phyloP scores from a whole-genome alignment of 2,888 invertebrate species.

The Aphrophora alni region DNA sequence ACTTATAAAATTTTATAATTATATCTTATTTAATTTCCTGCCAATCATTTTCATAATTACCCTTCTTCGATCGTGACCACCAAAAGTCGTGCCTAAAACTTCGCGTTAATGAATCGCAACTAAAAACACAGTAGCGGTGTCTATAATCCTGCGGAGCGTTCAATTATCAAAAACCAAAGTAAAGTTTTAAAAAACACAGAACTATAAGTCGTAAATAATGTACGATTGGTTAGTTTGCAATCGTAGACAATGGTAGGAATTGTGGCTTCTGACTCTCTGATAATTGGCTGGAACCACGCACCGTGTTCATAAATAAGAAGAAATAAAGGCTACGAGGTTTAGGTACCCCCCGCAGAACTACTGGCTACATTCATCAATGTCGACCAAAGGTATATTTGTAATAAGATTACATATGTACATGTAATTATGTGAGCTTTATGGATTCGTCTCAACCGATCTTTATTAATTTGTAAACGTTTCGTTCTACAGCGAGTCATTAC shows the following conservation, averaged over 20 bases:
- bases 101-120: background rate
- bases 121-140: background rate
- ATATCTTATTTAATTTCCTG: too few relatives aligned
- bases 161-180: background rate
- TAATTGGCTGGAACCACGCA: background rate
- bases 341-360: background rate
- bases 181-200: background rate
- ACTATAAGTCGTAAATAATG: background rate
- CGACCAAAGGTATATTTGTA: background rate
- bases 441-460: background rate
- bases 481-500: too few relatives aligned
- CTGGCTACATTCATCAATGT: slow-evolving; percentile 6
- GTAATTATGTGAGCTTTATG: background rate
- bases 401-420: slow-evolving; percentile 9
- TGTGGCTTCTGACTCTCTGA: background rate
- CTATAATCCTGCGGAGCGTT: background rate
- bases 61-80: too few relatives aligned
- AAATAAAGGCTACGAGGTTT: background rate
- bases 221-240: background rate
- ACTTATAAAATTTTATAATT: too few relatives aligned
- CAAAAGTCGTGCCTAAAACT: background rate
- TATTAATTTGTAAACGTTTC: background rate
- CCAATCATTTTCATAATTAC: too few relatives aligned
- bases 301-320: background rate
- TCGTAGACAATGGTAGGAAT: background rate